These are phyloP conservation scores for Bombus waltoni DNA, from an alignment of 1,140 invertebrate genomes.

Conservation along the genomic window DNA sequence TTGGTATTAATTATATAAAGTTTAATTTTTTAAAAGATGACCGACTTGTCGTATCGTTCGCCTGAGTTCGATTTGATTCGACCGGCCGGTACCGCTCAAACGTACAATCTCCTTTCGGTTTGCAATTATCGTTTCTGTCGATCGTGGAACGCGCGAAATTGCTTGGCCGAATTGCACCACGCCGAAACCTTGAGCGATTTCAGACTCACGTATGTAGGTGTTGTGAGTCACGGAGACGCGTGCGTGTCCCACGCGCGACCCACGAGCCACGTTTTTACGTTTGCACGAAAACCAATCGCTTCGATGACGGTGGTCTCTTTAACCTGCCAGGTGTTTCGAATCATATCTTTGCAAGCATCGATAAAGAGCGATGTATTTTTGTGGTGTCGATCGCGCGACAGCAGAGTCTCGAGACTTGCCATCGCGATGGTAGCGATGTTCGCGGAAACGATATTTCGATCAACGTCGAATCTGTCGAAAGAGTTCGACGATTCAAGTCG, in stretches of 20 bases:
- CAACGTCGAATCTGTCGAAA: conserved; percentile 62
- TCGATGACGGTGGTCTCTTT: background rate
- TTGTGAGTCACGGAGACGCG: conserved; percentile 46
- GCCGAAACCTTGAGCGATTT: conserved; percentile 47
- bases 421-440: background rate
- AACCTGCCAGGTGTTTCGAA: background rate
- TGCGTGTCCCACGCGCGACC: conserved; percentile 42
- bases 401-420: background rate
- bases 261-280: conserved; percentile 12
- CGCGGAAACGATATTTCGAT: conserved; percentile 55
- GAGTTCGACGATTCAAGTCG: conserved; percentile 51
- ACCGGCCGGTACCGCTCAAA: no score
- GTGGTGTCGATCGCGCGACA: background rate
- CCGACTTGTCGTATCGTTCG: no score
- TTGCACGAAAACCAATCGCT: background rate
- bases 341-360: background rate
- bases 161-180: conserved; percentile 34
- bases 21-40: no score
- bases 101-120: no score
- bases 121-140: background rate
- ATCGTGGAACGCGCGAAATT: conserved; percentile 21
- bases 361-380: no score
- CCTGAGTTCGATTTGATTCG: no score
- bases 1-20: no score
- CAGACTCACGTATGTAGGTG: conserved; percentile 23